Base-by-base conservation (phyloP, 2,888 invertebrate species). In the Drosophila limbata region DNA sequence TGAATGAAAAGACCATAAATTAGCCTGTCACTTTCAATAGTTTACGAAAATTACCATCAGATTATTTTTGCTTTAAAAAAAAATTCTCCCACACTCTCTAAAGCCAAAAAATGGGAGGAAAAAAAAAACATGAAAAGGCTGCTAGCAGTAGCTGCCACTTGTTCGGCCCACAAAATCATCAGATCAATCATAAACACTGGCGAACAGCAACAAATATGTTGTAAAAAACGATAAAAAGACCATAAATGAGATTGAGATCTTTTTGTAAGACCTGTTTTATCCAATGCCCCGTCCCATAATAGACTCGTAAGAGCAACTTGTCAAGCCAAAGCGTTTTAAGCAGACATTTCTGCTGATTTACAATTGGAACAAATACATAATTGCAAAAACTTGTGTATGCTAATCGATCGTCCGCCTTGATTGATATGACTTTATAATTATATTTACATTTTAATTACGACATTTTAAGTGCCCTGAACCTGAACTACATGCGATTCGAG, bases 21-120 rank as follows among this genome's bases (percentile, higher is more conserved):
- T 67, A 69, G 66, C 69, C 88, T 68, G 73, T 88, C 88, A 85
- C 83, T 79, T 85, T 79, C 80, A 72, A 72, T 79, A 67, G 66
- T 76, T 85, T 77, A 85, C 79, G 69, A 44, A 84, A 76, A 73
- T 85, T 85, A 79, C 71, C 83, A 70, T 79, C 83, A 82, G 85
- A 83, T 83, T 85, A 79, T 65, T 39, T 39, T 45, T 21, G 37
- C 13, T 44, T 45, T n/a, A 64, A 76, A 64, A 76, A 76, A 75
- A 78, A 85, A 85, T 83, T 83, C 88, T 85, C 88, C 83, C 83
- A 88, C 88, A 88, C 88, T 85, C 86, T 85, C 83, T 59, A 66
- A 63, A 47, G 19, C 39, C 53, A 33, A 57, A 65, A 70, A 33
- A 52, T 11, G 11, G 17, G 37, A 53, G 47, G 15, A 48, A 40